A percentile compares a stretch with the other conserved stretches of the same genome.
Conservation (phyloP, 2,888 invertebrate species). For the Monochamus alternatus region DNA sequence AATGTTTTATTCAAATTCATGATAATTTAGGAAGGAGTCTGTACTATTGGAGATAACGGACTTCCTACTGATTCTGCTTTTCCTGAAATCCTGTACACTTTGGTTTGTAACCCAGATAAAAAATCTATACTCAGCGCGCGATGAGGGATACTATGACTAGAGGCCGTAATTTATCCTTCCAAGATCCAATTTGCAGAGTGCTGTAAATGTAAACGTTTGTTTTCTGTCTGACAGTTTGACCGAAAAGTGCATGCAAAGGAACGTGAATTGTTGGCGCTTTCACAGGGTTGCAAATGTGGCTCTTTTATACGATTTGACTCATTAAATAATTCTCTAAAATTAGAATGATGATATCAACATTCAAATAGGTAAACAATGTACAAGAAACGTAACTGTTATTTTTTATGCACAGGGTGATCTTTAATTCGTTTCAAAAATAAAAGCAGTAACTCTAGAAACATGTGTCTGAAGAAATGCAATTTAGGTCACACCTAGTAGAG, state of each 20-base stretch:
- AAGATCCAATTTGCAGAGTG: conserved; percentile 8
- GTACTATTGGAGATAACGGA: background rate
- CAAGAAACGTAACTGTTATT: too few relatives aligned
- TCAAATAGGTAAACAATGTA: too few relatives aligned
- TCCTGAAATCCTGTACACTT: conserved; percentile 10
- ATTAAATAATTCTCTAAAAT: too few relatives aligned
- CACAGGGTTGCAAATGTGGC: too few relatives aligned
- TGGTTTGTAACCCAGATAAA: conserved; percentile 23
- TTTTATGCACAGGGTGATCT: too few relatives aligned
- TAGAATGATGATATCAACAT: too few relatives aligned
- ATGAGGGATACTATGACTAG: background rate
- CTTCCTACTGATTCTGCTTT: background rate
- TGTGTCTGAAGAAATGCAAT: too few relatives aligned
- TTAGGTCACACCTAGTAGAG: too few relatives aligned
- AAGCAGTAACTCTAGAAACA: too few relatives aligned
- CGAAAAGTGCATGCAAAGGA: background rate
- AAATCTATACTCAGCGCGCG: conserved; percentile 1
- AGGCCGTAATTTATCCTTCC: background rate
- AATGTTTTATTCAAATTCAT: too few relatives aligned
- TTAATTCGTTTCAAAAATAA: too few relatives aligned
- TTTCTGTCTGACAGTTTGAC: background rate
- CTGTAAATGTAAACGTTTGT: background rate
- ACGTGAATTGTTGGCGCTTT: background rate
- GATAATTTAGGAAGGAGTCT: background rate
- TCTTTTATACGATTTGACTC: too few relatives aligned